These are phyloP conservation scores for Chloroceryle aenea DNA, from an alignment of 2,113 vertebrate species.

Conservation along the genomic window DNA sequence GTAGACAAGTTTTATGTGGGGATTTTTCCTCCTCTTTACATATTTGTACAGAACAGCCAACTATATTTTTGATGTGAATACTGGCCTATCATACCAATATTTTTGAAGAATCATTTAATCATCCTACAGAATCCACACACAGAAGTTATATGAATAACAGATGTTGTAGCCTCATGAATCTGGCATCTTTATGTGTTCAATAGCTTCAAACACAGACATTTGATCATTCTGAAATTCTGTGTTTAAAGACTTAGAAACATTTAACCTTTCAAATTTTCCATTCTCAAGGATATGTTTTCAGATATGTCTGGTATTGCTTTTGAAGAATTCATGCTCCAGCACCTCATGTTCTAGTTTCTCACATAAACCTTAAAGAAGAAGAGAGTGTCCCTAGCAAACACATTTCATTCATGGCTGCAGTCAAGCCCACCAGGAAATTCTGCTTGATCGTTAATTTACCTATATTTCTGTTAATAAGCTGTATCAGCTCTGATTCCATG, in stretches of 20 bases:
- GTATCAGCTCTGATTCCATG: background rate
- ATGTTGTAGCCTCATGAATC: conserved; percentile 32
- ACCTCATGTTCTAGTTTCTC: background rate
- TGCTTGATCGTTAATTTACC: background rate
- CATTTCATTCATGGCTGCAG: background rate
- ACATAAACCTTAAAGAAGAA: background rate
- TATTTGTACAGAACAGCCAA: background rate
- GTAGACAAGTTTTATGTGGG: background rate
- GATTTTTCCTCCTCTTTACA: conserved; percentile 20
- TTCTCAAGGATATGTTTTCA: conserved; percentile 16
- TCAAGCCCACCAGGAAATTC: background rate
- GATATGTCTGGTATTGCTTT: background rate
- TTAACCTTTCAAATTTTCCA: conserved; percentile 23
- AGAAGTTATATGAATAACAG: conserved; percentile 36
- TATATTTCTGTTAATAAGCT: background rate
- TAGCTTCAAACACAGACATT: conserved; percentile 28
- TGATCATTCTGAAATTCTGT: conserved; percentile 44
- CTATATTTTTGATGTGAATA: conserved; percentile 2
- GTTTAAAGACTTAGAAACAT: conserved; percentile 17
- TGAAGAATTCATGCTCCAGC: background rate
- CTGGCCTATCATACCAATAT: background rate
- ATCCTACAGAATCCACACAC: conserved; percentile 16
- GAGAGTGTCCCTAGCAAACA: background rate
- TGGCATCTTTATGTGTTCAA: conserved; percentile 20
- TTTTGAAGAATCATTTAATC: conserved; percentile 26